Percentiles rank a stretch among this genome's conserved stretches.
Conservation (phyloP, 2,888 invertebrate species). For the Perithous albicinctus region DNA sequence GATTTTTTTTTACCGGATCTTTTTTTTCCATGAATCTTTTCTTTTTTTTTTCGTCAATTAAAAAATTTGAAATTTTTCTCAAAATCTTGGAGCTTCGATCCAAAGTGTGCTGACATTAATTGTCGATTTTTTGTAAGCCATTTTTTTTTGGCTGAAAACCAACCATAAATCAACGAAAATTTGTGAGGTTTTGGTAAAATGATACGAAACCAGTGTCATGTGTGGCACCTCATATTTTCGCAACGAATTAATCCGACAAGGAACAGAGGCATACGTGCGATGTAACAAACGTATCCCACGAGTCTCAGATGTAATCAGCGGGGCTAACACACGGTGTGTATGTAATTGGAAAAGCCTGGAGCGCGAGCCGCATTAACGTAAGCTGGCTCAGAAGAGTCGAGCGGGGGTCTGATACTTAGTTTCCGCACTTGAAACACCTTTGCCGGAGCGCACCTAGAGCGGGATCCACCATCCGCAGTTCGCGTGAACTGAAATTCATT, state of each 20-base stretch:
- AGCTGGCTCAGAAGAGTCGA: background rate
- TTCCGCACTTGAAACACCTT: conserved; percentile 38
- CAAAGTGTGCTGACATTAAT: too few species aligned
- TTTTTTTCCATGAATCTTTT: too few species aligned
- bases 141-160: background rate
- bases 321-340: conserved; percentile 8
- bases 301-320: conserved; percentile 40
- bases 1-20: too few species aligned
- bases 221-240: background rate
- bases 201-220: background rate
- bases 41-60: too few species aligned
- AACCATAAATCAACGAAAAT: background rate
- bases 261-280: background rate
- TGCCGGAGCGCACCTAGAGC: background rate
- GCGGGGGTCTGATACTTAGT: conserved; percentile 19
- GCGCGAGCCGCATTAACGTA: conserved; percentile 18
- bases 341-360: conserved; percentile 47
- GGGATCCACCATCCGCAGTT: background rate
- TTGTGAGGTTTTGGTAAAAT: background rate
- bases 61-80: too few species aligned
- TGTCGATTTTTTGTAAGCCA: background rate
- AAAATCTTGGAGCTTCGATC: too few species aligned
- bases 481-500: conserved; percentile 29
- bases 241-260: background rate
- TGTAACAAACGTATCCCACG: conserved; percentile 8